Conservation (phyloP, 64 coral and sea anemone species). For the Stylophora pistillata region DNA sequence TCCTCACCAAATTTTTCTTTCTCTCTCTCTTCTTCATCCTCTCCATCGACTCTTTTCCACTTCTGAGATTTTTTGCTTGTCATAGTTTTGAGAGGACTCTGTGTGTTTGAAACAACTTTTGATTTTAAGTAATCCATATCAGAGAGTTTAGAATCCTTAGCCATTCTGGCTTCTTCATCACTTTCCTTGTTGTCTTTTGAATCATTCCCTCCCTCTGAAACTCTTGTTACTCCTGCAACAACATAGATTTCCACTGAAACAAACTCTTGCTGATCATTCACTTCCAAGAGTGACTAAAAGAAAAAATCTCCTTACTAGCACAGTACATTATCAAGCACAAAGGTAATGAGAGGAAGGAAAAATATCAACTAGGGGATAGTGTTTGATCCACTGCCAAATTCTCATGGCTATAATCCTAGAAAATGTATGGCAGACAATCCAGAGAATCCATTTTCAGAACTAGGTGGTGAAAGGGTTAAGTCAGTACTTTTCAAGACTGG, state of each 20-base stretch:
- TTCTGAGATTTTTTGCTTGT: background rate
- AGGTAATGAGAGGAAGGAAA: too few species aligned
- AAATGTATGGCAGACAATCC: too few species aligned
- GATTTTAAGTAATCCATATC: slow-evolving; percentile 95
- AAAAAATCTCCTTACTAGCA: too few species aligned
- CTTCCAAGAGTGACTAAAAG: too few species aligned
- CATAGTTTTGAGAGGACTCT: background rate
- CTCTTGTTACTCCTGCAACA: slow-evolving; percentile 12
- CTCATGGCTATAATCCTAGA: too few species aligned
- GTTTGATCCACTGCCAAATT: too few species aligned
- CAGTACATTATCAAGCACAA: too few species aligned
- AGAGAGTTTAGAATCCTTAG: slow-evolving; percentile 47
- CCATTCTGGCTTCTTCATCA: slow-evolving; percentile 10
- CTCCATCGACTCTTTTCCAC: background rate
- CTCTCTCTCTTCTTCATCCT: slow-evolving; percentile 10
- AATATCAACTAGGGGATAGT: too few species aligned
- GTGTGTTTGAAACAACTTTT: slow-evolving; percentile 51
- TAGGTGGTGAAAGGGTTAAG: too few species aligned
- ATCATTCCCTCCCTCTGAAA: background rate
- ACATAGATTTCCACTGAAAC: background rate
- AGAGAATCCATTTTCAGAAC: too few species aligned
- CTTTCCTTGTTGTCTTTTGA: background rate
- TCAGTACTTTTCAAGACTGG: too few species aligned
- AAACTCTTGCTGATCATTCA: too few species aligned
- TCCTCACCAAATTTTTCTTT: background rate